phyloP scores from a whole-genome alignment of 2,797 vertebrate genomes.

The Falco cherrug region DNA sequence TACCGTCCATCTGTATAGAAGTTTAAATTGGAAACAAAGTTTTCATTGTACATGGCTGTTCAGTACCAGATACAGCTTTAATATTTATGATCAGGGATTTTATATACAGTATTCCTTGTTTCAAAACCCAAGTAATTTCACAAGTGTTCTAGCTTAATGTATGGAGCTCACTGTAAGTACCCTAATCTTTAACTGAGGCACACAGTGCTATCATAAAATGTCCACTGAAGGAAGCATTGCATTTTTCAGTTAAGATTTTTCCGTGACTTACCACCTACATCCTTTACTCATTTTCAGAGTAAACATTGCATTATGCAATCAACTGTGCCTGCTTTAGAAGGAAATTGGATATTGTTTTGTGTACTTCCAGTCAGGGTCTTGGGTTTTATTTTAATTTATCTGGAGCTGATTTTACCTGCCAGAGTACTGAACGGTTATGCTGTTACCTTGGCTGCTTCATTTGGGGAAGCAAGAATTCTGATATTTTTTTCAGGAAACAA shows the following conservation, averaged over 20 bases:
- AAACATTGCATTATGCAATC: slow-evolving; percentile 3
- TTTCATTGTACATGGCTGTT: background rate
- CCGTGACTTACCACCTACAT: background rate
- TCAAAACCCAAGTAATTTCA: background rate
- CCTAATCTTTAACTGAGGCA: background rate
- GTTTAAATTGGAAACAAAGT: background rate
- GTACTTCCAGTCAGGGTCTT: background rate
- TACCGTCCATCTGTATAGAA: slow-evolving; percentile 79
- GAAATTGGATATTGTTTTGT: slow-evolving; percentile 6
- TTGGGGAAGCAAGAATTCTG: background rate
- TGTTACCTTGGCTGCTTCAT: slow-evolving; percentile 14
- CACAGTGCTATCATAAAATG: background rate
- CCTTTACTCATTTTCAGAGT: slow-evolving; percentile 8
- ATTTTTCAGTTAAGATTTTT: background rate
- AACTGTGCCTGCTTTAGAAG: background rate
- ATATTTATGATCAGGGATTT: slow-evolving; percentile 69
- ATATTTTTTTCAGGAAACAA: background rate
- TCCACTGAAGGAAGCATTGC: background rate
- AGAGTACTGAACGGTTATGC: background rate
- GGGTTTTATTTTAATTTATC: background rate
- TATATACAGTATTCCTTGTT: slow-evolving; percentile 19
- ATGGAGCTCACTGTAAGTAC: background rate
- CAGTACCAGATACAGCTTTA: slow-evolving; percentile 18
- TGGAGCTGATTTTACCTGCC: background rate
- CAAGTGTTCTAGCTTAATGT: background rate